Evolutionary conservation across 1,140 invertebrate genomes (phyloP), one percentile per base, ranked within the genome.

Genomic region (Lordiphosa clarofinis): DNA sequence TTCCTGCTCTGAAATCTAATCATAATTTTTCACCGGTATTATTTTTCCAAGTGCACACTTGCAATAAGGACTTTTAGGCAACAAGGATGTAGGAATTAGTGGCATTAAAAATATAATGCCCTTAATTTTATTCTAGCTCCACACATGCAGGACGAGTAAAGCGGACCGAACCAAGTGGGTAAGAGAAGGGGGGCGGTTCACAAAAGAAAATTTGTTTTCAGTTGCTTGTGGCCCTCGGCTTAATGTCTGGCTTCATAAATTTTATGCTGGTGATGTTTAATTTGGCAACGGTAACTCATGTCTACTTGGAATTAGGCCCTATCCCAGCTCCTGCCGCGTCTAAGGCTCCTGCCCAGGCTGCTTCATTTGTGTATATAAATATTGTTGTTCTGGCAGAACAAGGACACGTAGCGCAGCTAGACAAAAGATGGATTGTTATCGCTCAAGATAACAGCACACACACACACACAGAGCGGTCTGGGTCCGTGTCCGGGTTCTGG

Each of bases 351-450:
- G 49, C 44, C 4, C 33, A 24, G 49, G 47, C 70, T 73, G 54
- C 63, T 56, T 75, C 75, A 82, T 82, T 69, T 71, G 73, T 55
- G 47, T 73, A 47, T 58, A 74, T 74, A 73, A 74, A 75, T 79
- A 82, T 39, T 36, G 15, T 36, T 21, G 12, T 31, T 7, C 15
- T 28, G n/a, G 53, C 28, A 47, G 44, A 68, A 28, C 56, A 67
- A 64, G 40, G 40, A 55, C 62, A 84, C 59, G 73, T 76, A 54
- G 44, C 37, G 37, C 46, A 56, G 71, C 59, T 60, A 84, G 78
- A 78, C 73, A 82, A 82, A 78, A 82, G 78, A 82, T 82, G 73
- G 78, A 82, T 82, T 82, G 78, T 82, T 84, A 82, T 84, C 78
- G 79, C 61, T 84, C 73, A 84, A 84, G 79, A 82, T 82, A 84